Base-by-base conservation (phyloP, 2,888 invertebrate species). In the Conchocele bisecta region DNA sequence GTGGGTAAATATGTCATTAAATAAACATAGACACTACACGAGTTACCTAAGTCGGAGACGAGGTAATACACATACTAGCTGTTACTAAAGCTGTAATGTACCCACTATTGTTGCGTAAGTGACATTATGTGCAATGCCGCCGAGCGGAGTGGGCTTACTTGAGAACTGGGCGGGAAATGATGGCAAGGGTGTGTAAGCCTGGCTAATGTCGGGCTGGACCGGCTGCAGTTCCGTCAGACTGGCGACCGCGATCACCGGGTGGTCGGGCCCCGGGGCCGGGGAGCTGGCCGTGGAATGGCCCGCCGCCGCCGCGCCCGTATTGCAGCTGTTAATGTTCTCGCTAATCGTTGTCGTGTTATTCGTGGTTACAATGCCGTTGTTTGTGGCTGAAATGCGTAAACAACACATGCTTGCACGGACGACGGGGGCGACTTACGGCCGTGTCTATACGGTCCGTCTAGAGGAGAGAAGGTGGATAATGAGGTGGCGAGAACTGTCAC, bases 101-200 rank as follows among this genome's bases (percentile, higher is more conserved):
- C n/a, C n/a, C n/a, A n/a, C n/a, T n/a, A n/a, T n/a, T n/a, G n/a
- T n/a, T n/a, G n/a, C n/a, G n/a, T n/a, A n/a, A n/a, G n/a, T n/a
- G n/a, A n/a, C n/a, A n/a, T n/a, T n/a, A n/a, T n/a, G n/a, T n/a
- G n/a, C n/a, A n/a, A n/a, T n/a, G n/a, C n/a, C n/a, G n/a, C n/a
- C n/a, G n/a, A n/a, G n/a, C n/a, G n/a, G n/a, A n/a, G n/a, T 20
- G 20, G 22, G 46, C 77, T 77, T 77, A 77, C 77, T 77, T 77
- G 77, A 74, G 50, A 77, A 77, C 59, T 77, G 77, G 68, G 77
- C 67, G 70, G 77, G 74, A 54, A 77, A 77, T 29, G 77, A 77
- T 31, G 77, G 77, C 65, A 77, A 68, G 13, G 77, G 71, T 35
- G 77, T 77, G 48, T 74, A 77, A 29, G 70, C 70, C 65, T 77